phyloP scores from a whole-genome alignment of 2,888 invertebrate genomes.

The Ornithoptera priamus region DNA sequence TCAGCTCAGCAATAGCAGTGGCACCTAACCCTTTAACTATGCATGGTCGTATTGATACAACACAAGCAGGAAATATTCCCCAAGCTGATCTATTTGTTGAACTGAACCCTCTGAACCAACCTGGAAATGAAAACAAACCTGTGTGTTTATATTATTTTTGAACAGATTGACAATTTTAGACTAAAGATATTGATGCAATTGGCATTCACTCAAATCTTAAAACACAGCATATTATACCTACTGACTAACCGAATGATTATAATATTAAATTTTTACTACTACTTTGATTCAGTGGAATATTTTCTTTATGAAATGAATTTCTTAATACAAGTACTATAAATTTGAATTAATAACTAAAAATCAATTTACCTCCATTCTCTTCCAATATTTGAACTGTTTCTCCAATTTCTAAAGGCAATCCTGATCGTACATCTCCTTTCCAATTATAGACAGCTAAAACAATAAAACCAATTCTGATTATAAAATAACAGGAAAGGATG shows the following conservation, averaged over 20 bases:
- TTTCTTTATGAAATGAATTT: too few relatives aligned
- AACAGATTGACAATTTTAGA: too few relatives aligned
- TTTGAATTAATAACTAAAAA: neutral
- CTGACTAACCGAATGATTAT: neutral
- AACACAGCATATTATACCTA: neutral
- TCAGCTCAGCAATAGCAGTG: constrained; percentile 91
- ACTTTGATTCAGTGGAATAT: neutral
- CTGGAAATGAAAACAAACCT: constrained; percentile 54
- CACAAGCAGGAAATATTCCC: constrained; percentile 79
- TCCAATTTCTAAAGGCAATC: constrained; percentile 92
- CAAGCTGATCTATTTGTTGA: constrained; percentile 81
- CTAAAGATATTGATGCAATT: neutral
- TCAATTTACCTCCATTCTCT: constrained; percentile 87
- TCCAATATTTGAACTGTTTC: constrained; percentile 95
- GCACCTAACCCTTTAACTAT: constrained; percentile 87
- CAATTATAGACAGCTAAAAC: constrained; percentile 94
- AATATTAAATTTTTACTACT: neutral
- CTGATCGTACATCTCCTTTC: constrained; percentile 89
- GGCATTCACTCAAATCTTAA: neutral
- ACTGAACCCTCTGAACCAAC: constrained; percentile 93
- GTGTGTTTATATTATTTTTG: neutral
- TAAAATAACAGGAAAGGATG: neutral
- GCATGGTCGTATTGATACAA: constrained; percentile 91
- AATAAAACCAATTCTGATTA: constrained; percentile 22
- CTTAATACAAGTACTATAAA: neutral